A percentile compares a stretch with the other conserved stretches of the same genome.
Evolutionary conservation across 92 coral and sea anemone species (phyloP).

Genomic region (Zoanthus sociatus): DNA sequence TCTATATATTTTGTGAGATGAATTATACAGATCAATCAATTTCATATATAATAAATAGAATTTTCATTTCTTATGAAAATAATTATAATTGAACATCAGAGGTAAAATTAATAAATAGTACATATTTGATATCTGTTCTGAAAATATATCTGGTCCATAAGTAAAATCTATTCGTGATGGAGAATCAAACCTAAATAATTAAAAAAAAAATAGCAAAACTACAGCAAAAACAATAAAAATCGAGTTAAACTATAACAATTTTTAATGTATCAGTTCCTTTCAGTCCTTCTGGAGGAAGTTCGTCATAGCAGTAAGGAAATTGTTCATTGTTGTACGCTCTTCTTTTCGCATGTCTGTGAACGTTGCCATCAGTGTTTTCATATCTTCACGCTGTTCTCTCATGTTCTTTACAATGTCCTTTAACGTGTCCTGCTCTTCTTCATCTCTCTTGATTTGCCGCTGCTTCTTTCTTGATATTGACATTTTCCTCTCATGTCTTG

Average conservation of each 20-base stretch:
- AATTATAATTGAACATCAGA: conserved; percentile 3
- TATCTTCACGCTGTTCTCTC: conserved; percentile 47
- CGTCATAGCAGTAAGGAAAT: conserved; percentile 46
- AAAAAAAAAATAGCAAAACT: not conserved
- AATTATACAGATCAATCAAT: not conserved
- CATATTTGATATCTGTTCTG: not conserved
- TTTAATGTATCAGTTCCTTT: not conserved
- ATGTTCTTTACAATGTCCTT: conserved; percentile 41
- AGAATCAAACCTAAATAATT: conserved; percentile 3
- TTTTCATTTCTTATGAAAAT: not conserved
- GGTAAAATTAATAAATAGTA: not conserved
- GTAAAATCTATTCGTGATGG: not conserved
- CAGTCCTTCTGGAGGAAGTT: conserved; percentile 35
- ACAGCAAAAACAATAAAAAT: conserved; percentile 23
- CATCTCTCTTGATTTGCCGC: conserved; percentile 25
- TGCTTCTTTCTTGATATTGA: conserved; percentile 28
- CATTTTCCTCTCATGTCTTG: conserved; percentile 19
- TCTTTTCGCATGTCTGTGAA: conserved; percentile 41
- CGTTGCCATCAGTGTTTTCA: conserved; percentile 45
- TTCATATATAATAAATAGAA: conserved; percentile 5
- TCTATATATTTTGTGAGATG: conserved; percentile 10
- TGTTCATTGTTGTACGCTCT: conserved; percentile 44
- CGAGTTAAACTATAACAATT: conserved; percentile 17
- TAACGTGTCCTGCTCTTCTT: conserved; percentile 35
- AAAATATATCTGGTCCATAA: conserved; percentile 13